phyloP scores from a whole-genome alignment of 2,113 vertebrate species.

The Ploceus nigricollis region DNA sequence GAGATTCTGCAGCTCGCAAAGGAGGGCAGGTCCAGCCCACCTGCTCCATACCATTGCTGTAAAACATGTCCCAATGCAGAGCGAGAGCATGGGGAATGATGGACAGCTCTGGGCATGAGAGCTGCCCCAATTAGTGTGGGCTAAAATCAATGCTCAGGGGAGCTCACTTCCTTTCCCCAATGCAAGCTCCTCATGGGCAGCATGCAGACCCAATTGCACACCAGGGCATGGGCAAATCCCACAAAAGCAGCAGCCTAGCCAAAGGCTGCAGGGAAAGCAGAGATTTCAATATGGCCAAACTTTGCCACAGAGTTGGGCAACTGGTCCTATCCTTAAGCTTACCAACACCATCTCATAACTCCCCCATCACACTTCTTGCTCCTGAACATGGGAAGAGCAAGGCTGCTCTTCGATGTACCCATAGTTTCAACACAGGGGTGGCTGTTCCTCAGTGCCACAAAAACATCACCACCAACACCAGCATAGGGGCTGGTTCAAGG shows the following conservation, averaged over 20 bases:
- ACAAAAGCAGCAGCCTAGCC: neutral
- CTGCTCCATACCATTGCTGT: neutral
- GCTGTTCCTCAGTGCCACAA: accelerated
- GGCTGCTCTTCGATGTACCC: accelerated
- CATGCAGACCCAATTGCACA: accelerated
- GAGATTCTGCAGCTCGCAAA: neutral
- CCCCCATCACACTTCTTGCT: neutral
- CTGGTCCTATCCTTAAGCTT: neutral
- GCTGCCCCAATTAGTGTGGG: neutral
- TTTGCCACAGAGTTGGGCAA: neutral
- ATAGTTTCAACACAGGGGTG: neutral
- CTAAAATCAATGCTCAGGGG: neutral
- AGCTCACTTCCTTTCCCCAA: neutral
- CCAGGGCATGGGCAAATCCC: neutral
- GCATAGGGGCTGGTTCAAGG: neutral
- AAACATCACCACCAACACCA: neutral
- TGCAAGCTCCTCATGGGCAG: neutral
- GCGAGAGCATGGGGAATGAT: accelerated
- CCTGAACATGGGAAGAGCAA: neutral
- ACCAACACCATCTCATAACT: neutral
- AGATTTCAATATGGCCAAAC: neutral
- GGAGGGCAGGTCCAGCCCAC: neutral
- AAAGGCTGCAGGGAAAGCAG: neutral
- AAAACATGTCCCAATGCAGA: neutral
- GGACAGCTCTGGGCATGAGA: neutral